A percentile compares a stretch with the other conserved stretches of the same genome.
Conservation (phyloP, 2,888 invertebrate genomes). For the Itoplectis maculator region DNA sequence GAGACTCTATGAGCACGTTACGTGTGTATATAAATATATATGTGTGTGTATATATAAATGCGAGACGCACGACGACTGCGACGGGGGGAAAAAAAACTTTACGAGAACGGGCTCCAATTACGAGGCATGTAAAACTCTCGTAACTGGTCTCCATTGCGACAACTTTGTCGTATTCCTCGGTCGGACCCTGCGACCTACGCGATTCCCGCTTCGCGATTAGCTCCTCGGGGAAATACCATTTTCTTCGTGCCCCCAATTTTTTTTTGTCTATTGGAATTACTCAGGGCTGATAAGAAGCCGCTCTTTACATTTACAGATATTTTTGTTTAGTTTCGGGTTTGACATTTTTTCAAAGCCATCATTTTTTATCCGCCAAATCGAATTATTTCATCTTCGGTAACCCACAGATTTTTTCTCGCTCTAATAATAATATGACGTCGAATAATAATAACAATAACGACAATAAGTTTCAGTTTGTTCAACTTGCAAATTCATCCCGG, state of each 20-base stretch:
- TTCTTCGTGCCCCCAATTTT: not conserved
- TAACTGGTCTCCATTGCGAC: slow-evolving; percentile 28
- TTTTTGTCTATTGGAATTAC: not conserved
- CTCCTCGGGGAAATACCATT: not conserved
- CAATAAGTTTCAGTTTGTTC: not conserved
- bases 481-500: not conserved
- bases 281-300: too few relatives aligned
- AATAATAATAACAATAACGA: slow-evolving; percentile 1
- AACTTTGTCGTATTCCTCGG: slow-evolving; percentile 14
- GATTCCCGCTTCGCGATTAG: not conserved
- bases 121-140: slow-evolving; percentile 41
- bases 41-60: not conserved
- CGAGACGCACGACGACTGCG: not conserved
- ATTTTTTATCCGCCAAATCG: too few relatives aligned
- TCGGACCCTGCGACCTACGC: not conserved
- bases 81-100: slow-evolving; percentile 15
- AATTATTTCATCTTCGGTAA: not conserved
- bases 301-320: too few relatives aligned
- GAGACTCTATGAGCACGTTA: not conserved
- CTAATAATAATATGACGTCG: too few relatives aligned
- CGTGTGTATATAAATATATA: not conserved
- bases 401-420: too few relatives aligned
- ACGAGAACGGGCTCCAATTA: slow-evolving; percentile 40
- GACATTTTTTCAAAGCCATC: too few relatives aligned
- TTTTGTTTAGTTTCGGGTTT: too few relatives aligned